phyloP scores from a whole-genome alignment of 2,888 invertebrate species.

The Unio delphinus region DNA sequence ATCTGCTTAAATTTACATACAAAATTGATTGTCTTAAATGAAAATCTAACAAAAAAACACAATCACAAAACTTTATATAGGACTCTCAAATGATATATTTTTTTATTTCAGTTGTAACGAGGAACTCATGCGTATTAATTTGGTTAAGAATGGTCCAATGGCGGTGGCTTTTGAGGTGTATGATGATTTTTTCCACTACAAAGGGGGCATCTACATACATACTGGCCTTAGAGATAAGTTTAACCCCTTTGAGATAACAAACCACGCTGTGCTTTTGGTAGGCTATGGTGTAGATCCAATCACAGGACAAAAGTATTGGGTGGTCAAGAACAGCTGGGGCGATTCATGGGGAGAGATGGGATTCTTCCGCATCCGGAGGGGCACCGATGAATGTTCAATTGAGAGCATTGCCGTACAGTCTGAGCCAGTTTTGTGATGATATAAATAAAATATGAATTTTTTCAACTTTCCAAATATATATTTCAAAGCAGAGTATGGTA shows the following conservation, averaged over 20 bases:
- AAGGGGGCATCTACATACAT: conserved; percentile 73
- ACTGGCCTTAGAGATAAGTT: conserved; percentile 65
- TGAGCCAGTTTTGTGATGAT: conserved; percentile 47
- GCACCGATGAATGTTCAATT: conserved; percentile 69
- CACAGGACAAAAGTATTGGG: conserved; percentile 69
- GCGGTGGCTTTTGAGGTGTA: conserved; percentile 73
- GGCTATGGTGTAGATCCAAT: conserved; percentile 72
- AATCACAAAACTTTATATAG: neutral
- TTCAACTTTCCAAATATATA: neutral
- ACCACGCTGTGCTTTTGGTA: conserved; percentile 73
- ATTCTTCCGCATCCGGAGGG: conserved; percentile 69
- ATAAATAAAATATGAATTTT: neutral
- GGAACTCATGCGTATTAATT: conserved; percentile 71
- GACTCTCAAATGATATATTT: neutral
- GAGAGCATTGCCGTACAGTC: conserved; percentile 70
- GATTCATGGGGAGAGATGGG: conserved; percentile 68
- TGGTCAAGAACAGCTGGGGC: conserved; percentile 72
- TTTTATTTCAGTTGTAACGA: conserved; percentile 71
- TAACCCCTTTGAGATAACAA: conserved; percentile 73
- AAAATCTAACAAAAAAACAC: neutral
- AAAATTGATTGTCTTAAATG: no score
- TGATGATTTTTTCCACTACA: conserved; percentile 69
- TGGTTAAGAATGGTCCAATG: conserved; percentile 72
- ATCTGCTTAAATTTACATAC: no score
- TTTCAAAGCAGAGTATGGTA: no score